Evolutionary conservation across 2,888 invertebrate species (phyloP).

Genomic region (Pachliopta kotzebuea): DNA sequence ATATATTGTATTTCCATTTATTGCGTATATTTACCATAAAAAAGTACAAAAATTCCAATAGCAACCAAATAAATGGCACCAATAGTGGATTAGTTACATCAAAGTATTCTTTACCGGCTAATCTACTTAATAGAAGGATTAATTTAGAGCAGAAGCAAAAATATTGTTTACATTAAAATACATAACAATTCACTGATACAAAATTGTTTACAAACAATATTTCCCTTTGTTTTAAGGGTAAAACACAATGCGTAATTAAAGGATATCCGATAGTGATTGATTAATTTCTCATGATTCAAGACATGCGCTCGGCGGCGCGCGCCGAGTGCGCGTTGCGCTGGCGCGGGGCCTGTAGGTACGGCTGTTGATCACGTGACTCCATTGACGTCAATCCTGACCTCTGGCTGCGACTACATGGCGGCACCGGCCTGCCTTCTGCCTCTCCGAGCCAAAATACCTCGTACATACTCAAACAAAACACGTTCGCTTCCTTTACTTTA

Average conservation of each 20-base stretch:
- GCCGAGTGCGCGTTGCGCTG: constrained; percentile 28
- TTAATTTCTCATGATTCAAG: constrained; percentile 4
- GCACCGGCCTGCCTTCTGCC: constrained; percentile 62
- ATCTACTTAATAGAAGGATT: no score
- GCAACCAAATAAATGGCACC: no score
- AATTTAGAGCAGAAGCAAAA: no score
- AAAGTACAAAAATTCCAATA: no score
- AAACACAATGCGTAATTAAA: neutral
- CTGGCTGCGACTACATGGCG: constrained; percentile 67
- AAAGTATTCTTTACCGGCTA: no score
- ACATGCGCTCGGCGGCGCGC: constrained; percentile 3
- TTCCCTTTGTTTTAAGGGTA: neutral
- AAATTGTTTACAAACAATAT: neutral
- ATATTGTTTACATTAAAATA: no score
- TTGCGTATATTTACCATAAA: no score
- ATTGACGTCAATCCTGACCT: constrained; percentile 89
- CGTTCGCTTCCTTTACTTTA: constrained; percentile 35
- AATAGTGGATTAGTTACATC: no score
- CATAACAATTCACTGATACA: no score
- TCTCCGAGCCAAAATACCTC: constrained; percentile 69
- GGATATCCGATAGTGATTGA: neutral
- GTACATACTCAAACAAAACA: constrained; percentile 47
- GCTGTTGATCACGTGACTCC: constrained; percentile 80
- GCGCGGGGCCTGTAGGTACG: constrained; percentile 47
- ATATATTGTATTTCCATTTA: no score